phyloP scores from a whole-genome alignment of 2,113 vertebrate species.

The Neopipo cinnamomea region DNA sequence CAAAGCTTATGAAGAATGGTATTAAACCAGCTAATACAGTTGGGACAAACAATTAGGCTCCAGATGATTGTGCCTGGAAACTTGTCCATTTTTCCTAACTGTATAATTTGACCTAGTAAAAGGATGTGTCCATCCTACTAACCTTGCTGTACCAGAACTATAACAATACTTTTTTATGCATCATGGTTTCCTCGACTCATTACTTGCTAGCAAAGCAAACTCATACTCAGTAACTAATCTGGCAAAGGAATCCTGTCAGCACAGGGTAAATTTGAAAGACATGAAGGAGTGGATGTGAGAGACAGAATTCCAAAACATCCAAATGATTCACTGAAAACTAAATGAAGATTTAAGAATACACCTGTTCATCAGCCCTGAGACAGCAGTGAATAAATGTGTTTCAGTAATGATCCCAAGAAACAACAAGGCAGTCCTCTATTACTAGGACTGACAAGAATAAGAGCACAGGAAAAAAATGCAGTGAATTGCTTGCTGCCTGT shows the following conservation, averaged over 20 bases:
- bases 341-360: constrained; percentile 6
- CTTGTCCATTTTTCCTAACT: neutral
- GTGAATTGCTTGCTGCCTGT: neutral
- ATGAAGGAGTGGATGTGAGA: neutral
- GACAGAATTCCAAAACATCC: neutral
- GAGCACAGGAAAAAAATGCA: neutral
- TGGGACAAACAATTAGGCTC: neutral
- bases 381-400: neutral
- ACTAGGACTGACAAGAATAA: neutral
- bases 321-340: neutral
- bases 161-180: neutral
- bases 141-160: neutral
- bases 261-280: neutral
- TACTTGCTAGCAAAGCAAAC: neutral
- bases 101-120: neutral
- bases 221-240: neutral
- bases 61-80: neutral
- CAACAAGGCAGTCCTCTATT: neutral
- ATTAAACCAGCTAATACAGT: neutral
- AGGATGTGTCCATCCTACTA: neutral
- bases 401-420: neutral
- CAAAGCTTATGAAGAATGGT: neutral
- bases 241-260: neutral
- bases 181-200: neutral
- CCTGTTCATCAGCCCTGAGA: neutral